Evolutionary conservation across 1,140 invertebrate species (phyloP).

Genomic region (Belonocnema kinseyi): DNA sequence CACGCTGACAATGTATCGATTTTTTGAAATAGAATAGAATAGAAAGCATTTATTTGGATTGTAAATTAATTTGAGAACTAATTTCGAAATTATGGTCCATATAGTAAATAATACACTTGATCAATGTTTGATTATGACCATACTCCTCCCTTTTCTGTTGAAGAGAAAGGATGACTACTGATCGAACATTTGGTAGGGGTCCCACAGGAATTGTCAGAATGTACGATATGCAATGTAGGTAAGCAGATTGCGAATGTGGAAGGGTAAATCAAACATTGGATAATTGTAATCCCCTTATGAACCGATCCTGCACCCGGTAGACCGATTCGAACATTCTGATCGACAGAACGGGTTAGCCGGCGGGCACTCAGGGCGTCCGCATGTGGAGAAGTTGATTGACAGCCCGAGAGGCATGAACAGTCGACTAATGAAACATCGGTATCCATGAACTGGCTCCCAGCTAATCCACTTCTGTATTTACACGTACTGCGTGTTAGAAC

Average conservation of each 20-base stretch:
- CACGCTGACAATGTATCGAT: too few species aligned
- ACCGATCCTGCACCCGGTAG: conserved; percentile 30
- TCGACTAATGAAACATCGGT: conserved; percentile 74
- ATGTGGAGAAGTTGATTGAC: conserved; percentile 70
- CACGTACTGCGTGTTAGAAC: conserved; percentile 41
- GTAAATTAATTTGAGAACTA: too few species aligned
- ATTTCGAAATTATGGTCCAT: too few species aligned
- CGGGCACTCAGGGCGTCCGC: conserved; percentile 49
- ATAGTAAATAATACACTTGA: not conserved
- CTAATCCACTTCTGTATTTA: conserved; percentile 59
- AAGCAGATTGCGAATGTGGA: conserved; percentile 56
- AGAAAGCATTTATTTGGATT: too few species aligned
- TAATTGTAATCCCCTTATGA: conserved; percentile 70
- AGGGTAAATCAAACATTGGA: conserved; percentile 69
- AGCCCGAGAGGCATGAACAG: conserved; percentile 67
- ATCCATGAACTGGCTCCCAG: conserved; percentile 57
- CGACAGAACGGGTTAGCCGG: conserved; percentile 40
- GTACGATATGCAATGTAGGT: conserved; percentile 43
- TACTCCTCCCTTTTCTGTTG: not conserved
- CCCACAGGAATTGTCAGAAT: conserved; percentile 43
- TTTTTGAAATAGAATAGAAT: too few species aligned
- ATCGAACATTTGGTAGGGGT: conserved; percentile 33
- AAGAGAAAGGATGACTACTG: conserved; percentile 20
- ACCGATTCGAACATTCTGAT: conserved; percentile 59
- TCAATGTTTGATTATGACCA: conserved; percentile 12